Evolutionary conservation across 2,113 vertebrate species (phyloP).

Genomic region (Hymenochirus boettgeri): DNA sequence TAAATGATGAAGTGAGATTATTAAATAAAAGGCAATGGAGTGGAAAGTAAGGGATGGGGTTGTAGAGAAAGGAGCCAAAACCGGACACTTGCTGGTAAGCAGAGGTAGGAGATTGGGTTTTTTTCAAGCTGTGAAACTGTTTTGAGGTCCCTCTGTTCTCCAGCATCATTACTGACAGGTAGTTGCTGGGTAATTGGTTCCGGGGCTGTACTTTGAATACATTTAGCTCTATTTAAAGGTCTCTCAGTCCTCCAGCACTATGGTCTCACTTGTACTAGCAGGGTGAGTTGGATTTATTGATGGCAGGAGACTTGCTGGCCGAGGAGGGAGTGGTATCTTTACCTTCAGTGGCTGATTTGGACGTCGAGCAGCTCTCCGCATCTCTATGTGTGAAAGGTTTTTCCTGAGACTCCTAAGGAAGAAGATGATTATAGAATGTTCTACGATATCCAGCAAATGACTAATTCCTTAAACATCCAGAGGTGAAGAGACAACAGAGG

Average conservation of each 20-base stretch:
- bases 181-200: background rate
- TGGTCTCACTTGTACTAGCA: constrained; percentile 86
- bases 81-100: background rate
- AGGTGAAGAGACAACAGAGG: too few species aligned
- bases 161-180: background rate
- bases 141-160: constrained; percentile 2
- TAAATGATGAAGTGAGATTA: constrained; percentile 42
- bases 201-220: background rate
- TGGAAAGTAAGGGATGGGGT: background rate
- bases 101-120: background rate
- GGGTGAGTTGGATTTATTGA: constrained; percentile 66
- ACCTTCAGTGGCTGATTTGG: constrained; percentile 81
- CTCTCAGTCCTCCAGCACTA: constrained; percentile 85
- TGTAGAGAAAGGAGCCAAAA: constrained; percentile 3
- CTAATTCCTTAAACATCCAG: too few species aligned
- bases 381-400: constrained; percentile 84
- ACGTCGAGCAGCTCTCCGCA: constrained; percentile 81
- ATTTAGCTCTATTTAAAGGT: constrained; percentile 3
- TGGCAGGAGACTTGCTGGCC: constrained; percentile 56
- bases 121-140: background rate
- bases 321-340: constrained; percentile 59
- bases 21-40: constrained; percentile 21
- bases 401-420: constrained; percentile 77
- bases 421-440: background rate
- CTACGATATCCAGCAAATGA: too few species aligned